A percentile compares a stretch with the other conserved stretches of the same genome.
Conservation (phyloP, 2,888 invertebrate species). For the Callosobruchus maculatus region DNA sequence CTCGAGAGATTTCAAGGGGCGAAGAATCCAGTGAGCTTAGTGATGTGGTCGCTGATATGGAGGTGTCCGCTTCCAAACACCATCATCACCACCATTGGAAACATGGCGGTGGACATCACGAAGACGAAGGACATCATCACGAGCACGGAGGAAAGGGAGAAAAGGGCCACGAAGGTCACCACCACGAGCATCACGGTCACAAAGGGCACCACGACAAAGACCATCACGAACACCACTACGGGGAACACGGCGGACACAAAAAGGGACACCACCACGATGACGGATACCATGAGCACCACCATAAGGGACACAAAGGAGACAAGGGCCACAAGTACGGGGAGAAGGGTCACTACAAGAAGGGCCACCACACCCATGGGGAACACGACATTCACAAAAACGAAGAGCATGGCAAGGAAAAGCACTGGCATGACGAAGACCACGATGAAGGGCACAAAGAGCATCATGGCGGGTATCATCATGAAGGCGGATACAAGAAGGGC, state of each 20-base stretch:
- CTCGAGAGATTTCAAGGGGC: background rate
- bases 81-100: background rate
- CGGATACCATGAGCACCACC: background rate
- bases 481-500: background rate
- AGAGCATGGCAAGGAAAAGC: background rate
- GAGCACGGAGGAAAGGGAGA: background rate
- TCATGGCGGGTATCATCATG: background rate
- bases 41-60: background rate
- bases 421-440: background rate
- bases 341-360: background rate
- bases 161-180: background rate
- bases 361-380: background rate
- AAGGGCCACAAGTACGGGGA: background rate
- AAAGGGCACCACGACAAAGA: background rate
- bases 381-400: background rate
- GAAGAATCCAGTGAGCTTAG: background rate
- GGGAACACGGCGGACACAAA: background rate
- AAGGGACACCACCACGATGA: background rate
- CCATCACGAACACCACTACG: background rate
- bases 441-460: background rate
- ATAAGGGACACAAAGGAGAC: background rate
- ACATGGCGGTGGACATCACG: background rate
- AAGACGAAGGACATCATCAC: background rate
- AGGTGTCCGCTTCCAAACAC: background rate
- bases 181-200: background rate